phyloP scores from a whole-genome alignment of 92 coral and sea anemone species.

The Nematostella vectensis region DNA sequence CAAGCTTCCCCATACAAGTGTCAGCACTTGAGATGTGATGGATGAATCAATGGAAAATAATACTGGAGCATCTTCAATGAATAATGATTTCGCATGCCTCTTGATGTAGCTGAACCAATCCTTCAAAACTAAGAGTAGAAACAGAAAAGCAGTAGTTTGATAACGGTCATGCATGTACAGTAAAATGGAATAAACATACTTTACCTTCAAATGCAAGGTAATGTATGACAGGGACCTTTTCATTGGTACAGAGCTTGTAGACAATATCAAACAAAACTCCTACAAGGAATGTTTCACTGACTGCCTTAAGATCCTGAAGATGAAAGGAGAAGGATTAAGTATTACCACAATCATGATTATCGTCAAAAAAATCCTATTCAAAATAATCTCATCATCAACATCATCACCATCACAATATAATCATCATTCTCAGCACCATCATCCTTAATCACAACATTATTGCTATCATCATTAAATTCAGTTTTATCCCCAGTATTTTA shows the following conservation, averaged over 20 bases:
- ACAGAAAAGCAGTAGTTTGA: no score
- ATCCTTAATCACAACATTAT: no score
- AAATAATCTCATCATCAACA: no score
- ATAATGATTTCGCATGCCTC: constrained; percentile 11
- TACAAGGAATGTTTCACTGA: constrained; percentile 14
- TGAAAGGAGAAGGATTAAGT: no score
- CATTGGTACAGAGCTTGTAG: constrained; percentile 17
- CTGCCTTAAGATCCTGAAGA: no score
- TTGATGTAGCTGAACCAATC: constrained; percentile 30
- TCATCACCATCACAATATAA: no score
- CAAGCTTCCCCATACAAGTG: constrained; percentile 43
- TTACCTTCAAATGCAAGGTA: constrained; percentile 47
- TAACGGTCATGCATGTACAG: no score
- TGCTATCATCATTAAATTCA: no score
- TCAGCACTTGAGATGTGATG: constrained; percentile 14
- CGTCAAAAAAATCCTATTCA: no score
- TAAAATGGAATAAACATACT: background rate
- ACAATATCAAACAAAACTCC: constrained; percentile 11
- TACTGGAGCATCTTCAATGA: background rate
- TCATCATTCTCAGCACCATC: no score
- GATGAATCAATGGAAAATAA: constrained; percentile 20
- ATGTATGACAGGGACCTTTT: constrained; percentile 26
- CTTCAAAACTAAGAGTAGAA: constrained; percentile 22
- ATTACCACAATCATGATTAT: no score
- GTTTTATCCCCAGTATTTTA: no score